Base-by-base conservation (phyloP, 2,888 invertebrate species). In the Noctua janthe region DNA sequence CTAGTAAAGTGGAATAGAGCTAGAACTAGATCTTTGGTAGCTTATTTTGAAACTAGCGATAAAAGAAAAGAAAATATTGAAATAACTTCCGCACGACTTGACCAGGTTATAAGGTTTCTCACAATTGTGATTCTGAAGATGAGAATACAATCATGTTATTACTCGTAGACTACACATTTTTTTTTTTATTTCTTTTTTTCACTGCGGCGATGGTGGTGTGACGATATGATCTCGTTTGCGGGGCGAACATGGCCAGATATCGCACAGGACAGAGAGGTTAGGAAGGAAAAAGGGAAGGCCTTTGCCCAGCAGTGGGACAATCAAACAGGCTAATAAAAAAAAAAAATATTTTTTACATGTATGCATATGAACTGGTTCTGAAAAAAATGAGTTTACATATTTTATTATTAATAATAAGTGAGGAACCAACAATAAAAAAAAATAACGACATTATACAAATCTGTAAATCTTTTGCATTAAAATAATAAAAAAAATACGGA, bases 1-100 rank as follows among this genome's bases (percentile, higher is more conserved):
- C 15, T 47, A 0, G 54, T 29, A 54, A 69, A 71, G 13, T 82
- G 15, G 62, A 69, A 59, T 82, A 29, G 43, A 49, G 29, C 35
- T 76, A 15, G 11, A 82, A 67, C 8, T 71, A 54, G 47, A 13
- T 17, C 15, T 56, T 20, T 15, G 5, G n/a, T 43, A 35, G 35
- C n/a, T 47, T 64, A 35, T 80, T 64, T 56, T 20, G 15, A 15
- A 47, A 56, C 10, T 15, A 47, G 8, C 17, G 5, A 59, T 5
- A 29, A 1, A 2, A 29, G 15, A 29, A 29, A 0, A 62, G 29
- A 29, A 29, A 29, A 29, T 29, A 29, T 29, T 29, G 29, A 29
- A 29, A 29, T 29, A 29, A 29, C 29, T 29, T 29, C 29, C 29
- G 29, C n/a, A 62, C 7, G 15, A 62, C 7, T 15, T 13, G 13